Base-by-base conservation (phyloP, 2,113 vertebrate species). In the Pleuronectes platessa region DNA sequence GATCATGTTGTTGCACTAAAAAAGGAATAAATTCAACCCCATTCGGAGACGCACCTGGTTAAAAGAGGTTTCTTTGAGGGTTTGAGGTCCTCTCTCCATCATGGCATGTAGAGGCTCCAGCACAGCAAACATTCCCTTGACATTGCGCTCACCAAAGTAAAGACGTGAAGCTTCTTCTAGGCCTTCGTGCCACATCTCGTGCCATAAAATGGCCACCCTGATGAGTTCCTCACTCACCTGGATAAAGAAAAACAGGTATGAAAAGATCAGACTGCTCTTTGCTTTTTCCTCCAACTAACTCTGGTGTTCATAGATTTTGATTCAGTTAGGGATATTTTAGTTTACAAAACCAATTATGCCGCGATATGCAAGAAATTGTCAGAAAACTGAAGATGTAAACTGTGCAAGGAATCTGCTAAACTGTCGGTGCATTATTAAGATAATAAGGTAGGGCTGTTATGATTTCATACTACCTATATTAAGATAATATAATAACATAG, bases 121-220 rank as follows among this genome's bases (percentile, higher is more conserved):
- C 84, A 99, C 98, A 62, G 97, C 97, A 69, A 99, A 99, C 98
- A 99, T 99, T 74, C 98, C 98, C 87, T 99, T 99, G 31, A 99
- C 98, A 0, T 99, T 99, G 74, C 98, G 94, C 86, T 99, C 98
- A 5, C 98, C 98, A 3, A 99, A 99, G 84, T 99, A 99, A 1
- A 99, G 95, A 9, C 98, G 96, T 0, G 98, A 99, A 0, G 98
- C 98, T 79, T 99, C 98, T 74, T 99, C 98, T 81, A 99, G 85
- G 13, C 98, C 98, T 81, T 99, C 98, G 0, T 99, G 98, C 98
- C 98, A 99, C 98, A 99, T 99, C 93, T 99, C 98, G 0, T 99
- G 98, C 98, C 98, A 99, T 0, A 99, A 91, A 86, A 99, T 99
- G 86, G 98, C 98, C 71, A 99, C 98, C 2, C 98, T 94, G 86